Conservation (phyloP, 2,797 vertebrate genomes). For the Chaetophractus vellerosus region DNA sequence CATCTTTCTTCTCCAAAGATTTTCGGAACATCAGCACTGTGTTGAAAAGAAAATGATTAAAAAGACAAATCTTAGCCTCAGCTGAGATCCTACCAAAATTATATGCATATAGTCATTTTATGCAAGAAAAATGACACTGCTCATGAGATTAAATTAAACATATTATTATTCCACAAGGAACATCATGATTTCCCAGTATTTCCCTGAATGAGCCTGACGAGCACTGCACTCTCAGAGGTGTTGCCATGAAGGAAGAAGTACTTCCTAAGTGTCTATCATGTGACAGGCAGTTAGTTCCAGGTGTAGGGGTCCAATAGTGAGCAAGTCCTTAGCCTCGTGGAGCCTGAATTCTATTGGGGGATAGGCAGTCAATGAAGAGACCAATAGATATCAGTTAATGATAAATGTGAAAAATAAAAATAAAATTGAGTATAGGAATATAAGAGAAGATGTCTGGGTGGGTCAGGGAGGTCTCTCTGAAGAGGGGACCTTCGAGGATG, state of each 20-base stretch:
- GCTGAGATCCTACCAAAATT: not conserved
- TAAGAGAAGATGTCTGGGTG: not conserved
- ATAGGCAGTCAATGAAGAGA: not conserved
- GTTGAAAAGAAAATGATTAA: conserved; percentile 38
- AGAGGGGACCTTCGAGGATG: not conserved
- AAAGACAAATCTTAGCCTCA: conserved; percentile 5
- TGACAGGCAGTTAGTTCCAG: not conserved
- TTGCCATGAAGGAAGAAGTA: not conserved
- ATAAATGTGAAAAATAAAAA: conserved; percentile 5
- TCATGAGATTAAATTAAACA: not conserved
- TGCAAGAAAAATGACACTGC: not conserved
- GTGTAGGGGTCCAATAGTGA: not conserved
- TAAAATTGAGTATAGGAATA: not conserved
- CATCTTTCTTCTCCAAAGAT: not conserved
- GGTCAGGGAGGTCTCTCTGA: not conserved
- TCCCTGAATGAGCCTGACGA: not conserved
- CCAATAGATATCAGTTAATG: not conserved
- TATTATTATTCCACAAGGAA: not conserved
- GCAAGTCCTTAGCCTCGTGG: not conserved
- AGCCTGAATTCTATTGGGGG: not conserved
- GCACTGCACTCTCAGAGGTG: not conserved
- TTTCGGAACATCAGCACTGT: conserved; percentile 4
- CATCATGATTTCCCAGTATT: not conserved
- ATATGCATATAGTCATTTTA: not conserved
- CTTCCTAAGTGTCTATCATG: not conserved